Conservation (phyloP, 2,113 vertebrate species). For the Pollachius pollachius region DNA sequence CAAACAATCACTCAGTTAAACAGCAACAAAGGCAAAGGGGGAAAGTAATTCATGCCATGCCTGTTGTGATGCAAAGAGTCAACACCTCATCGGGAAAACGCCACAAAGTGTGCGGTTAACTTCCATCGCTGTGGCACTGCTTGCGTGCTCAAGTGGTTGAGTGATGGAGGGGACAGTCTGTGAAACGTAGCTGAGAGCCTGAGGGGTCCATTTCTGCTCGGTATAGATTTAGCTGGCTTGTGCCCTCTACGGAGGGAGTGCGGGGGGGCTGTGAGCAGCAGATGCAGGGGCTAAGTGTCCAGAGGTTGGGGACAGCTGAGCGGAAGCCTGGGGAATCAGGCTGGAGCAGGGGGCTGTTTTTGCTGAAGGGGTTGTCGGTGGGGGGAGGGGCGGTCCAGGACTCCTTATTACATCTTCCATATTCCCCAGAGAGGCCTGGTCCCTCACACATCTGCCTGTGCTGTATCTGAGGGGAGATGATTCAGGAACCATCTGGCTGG, state of each 20-base stretch:
- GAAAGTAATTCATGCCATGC: background rate
- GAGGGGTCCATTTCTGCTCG: slow-evolving; percentile 22
- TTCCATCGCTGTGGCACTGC: background rate
- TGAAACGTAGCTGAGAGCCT: background rate
- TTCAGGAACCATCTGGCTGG: slow-evolving; percentile 69
- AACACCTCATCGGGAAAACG: background rate
- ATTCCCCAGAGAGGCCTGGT: slow-evolving; percentile 58
- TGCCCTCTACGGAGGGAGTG: slow-evolving; percentile 37
- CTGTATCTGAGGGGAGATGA: slow-evolving; percentile 53
- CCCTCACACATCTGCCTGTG: slow-evolving; percentile 70
- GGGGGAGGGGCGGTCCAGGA: slow-evolving; percentile 35
- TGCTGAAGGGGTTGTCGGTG: slow-evolving; percentile 1
- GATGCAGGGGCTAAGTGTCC: slow-evolving; percentile 51
- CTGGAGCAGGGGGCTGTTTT: slow-evolving; percentile 21
- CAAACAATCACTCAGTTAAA: slow-evolving; percentile 4
- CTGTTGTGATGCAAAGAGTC: too few species aligned
- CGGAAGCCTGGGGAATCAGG: slow-evolving; percentile 40
- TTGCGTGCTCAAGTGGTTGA: background rate
- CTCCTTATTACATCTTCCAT: slow-evolving; percentile 46
- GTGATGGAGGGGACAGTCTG: background rate
- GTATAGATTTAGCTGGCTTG: slow-evolving; percentile 20
- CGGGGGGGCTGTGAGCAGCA: slow-evolving; percentile 27
- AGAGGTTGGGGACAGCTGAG: slow-evolving; percentile 56
- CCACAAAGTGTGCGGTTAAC: background rate
- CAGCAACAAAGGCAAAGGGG: slow-evolving; percentile 8